Evolutionary conservation across 2,113 vertebrate genomes (phyloP), one percentile per base, ranked within the genome.

Genomic region (Rhadina sibilatrix): DNA sequence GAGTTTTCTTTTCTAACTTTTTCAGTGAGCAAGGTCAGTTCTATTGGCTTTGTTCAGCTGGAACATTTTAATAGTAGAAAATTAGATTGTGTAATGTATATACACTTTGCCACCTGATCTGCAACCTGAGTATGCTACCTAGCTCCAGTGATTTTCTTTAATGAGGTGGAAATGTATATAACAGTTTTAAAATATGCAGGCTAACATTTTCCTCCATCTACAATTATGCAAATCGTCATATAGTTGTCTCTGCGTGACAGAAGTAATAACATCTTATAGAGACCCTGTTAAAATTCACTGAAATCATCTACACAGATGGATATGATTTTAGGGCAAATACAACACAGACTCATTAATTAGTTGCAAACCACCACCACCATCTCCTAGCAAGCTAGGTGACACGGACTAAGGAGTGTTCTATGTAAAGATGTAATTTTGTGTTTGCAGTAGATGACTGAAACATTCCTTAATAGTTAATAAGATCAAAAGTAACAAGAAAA

Each of bases 311-410:
- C 69, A 83, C 76, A 94, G 92, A 92, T 94, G 71, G 79, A 65
- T 94, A 81, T 72, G 46, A 81, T 90, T 94, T 97, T 57, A 66
- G 59, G 93, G 44, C 75, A 97, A 93, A 95, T 65, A 59, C 53
- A 76, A 90, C 86, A 90, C 25, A 53, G 79, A 89, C 52, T 77
- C 75, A 89, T 85, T 93, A 97, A 96, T 95, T 95, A 94, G 82
- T 61, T 82, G 61, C 89, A 90, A 81, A 77, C 37, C 37, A 82
- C 47, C 57, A 60, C 37, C 63, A 85, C 49, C 54, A 75, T 52
- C 68, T 91, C 50, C 38, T 61, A 94, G 54, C 52, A 60, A 76
- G 42, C 31, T 72, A 59, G 60, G 47, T 93, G 90, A 82, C 50
- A 56, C 0, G 0, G 74, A 66, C 44, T 66, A 78, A 90, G 20